phyloP scores from a whole-genome alignment of 2,113 vertebrate genomes.

The Noctilio leporinus region DNA sequence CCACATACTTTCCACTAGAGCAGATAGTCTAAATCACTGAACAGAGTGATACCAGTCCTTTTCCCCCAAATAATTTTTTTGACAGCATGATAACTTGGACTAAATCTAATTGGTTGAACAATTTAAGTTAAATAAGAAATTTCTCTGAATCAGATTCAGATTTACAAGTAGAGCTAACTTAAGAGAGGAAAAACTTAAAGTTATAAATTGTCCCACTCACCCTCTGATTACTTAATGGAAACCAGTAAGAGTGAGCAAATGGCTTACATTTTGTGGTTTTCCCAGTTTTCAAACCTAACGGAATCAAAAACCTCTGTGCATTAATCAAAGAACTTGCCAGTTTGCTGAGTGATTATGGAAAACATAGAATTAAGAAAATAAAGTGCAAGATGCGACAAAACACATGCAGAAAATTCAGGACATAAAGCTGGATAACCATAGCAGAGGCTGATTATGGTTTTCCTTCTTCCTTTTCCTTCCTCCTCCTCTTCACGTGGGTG shows the following conservation, averaged over 20 bases:
- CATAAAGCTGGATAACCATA: not conserved
- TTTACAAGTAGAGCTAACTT: not conserved
- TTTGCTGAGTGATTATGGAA: not conserved
- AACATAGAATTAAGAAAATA: not conserved
- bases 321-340: not conserved
- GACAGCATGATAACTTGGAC: not conserved
- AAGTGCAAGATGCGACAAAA: not conserved
- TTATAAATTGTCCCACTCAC: not conserved
- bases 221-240: not conserved
- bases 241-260: not conserved
- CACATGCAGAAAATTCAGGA: not conserved
- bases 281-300: not conserved
- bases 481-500: not conserved
- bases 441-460: not conserved
- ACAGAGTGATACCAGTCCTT: not conserved
- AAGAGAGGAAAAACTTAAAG: not conserved
- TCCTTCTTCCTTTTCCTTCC: not conserved
- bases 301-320: not conserved
- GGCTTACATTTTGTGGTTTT: not conserved
- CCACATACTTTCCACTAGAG: not conserved
- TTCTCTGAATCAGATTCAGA: not conserved
- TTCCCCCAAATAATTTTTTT: not conserved
- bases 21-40: not conserved
- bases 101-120: not conserved
- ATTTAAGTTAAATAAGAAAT: not conserved